phyloP scores from a whole-genome alignment of 2,113 vertebrate species.

The Nothoprocta pentlandii region DNA sequence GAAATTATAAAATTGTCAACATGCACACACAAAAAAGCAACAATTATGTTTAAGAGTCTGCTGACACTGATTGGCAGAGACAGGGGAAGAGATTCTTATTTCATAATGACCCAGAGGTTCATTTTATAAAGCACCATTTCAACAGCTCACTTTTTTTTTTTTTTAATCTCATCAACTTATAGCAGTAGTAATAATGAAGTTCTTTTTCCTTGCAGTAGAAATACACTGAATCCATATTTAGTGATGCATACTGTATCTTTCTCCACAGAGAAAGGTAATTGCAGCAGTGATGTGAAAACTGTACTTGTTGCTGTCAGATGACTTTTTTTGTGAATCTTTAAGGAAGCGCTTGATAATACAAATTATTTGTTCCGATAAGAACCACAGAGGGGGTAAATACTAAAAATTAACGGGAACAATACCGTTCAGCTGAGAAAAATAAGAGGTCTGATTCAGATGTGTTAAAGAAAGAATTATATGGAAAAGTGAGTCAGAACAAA shows the following conservation, averaged over 20 bases:
- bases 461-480: neutral
- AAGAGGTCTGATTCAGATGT: neutral
- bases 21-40: neutral
- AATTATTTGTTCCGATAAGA: neutral
- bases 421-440: neutral
- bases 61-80: slow-evolving; percentile 34
- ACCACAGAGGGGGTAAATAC: neutral
- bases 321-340: neutral
- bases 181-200: slow-evolving; percentile 28
- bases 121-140: slow-evolving; percentile 25
- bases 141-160: neutral
- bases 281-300: neutral
- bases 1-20: slow-evolving; percentile 42
- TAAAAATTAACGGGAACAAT: neutral
- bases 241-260: neutral
- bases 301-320: neutral
- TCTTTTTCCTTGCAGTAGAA: slow-evolving; percentile 38
- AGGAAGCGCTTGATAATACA: neutral
- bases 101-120: neutral
- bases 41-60: slow-evolving; percentile 25
- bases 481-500: neutral
- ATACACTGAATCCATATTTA: slow-evolving; percentile 21
- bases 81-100: slow-evolving; percentile 5
- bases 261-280: slow-evolving; percentile 40
- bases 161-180: slow-evolving; percentile 50